phyloP scores from a whole-genome alignment of 2,113 vertebrate species.

The Galbula dea region DNA sequence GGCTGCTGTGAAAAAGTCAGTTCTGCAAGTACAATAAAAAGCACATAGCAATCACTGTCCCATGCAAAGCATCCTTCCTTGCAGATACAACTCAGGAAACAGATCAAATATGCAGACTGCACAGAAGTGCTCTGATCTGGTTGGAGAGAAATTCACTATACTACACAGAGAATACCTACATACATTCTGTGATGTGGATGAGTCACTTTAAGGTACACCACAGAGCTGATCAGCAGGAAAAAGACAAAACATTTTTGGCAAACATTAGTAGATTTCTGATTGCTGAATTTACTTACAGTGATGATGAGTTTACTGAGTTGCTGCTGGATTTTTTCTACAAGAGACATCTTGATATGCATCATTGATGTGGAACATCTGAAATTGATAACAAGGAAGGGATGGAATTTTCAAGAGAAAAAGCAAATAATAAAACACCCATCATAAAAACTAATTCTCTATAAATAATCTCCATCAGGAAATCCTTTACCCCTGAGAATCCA shows the following conservation, averaged over 20 bases:
- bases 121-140: neutral
- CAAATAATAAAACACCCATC: slow-evolving; percentile 20
- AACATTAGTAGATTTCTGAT: neutral
- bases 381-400: neutral
- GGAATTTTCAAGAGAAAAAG: slow-evolving; percentile 41
- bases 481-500: slow-evolving; percentile 16
- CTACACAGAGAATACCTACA: neutral
- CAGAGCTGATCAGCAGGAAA: neutral
- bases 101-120: neutral
- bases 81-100: neutral
- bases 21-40: neutral
- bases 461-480: slow-evolving; percentile 40
- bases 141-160: neutral
- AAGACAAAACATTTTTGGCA: neutral
- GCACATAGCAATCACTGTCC: neutral
- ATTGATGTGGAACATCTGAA: slow-evolving; percentile 38
- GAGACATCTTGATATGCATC: neutral
- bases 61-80: neutral
- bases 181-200: neutral
- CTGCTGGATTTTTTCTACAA: slow-evolving; percentile 1
- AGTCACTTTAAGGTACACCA: accelerated
- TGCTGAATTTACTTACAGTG: slow-evolving; percentile 25
- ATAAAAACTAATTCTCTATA: slow-evolving; percentile 43
- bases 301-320: neutral
- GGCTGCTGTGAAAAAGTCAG: neutral